Evolutionary conservation across 2,888 invertebrate genomes (phyloP).

Genomic region (Troglohyphantes excavatus): DNA sequence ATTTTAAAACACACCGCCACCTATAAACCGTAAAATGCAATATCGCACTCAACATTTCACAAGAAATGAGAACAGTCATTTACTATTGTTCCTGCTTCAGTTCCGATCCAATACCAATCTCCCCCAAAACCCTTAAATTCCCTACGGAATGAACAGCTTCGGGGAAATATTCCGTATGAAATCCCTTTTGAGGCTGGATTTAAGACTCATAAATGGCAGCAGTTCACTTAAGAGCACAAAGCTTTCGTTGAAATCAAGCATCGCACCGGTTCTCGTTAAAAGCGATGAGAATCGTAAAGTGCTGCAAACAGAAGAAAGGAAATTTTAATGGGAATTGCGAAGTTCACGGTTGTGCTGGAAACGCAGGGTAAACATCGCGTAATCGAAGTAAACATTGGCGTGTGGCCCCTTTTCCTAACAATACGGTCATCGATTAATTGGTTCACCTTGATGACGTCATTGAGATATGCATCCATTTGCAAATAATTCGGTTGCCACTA

Average conservation of each 20-base stretch:
- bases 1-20: too few relatives aligned
- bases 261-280: background rate
- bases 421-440: background rate
- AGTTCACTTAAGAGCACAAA: background rate
- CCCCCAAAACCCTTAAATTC: background rate
- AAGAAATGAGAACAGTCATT: too few relatives aligned
- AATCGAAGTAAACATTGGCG: background rate
- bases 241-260: background rate
- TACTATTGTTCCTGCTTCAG: too few relatives aligned
- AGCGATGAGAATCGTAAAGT: constrained; percentile 17
- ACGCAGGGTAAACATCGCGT: constrained; percentile 16
- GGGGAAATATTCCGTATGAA: background rate
- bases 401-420: background rate
- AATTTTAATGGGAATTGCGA: background rate
- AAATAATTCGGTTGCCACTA: background rate
- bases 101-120: background rate
- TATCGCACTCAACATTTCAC: too few relatives aligned
- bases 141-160: background rate
- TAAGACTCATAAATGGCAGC: background rate
- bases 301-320: background rate
- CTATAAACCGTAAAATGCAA: too few relatives aligned
- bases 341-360: constrained; percentile 27
- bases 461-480: background rate
- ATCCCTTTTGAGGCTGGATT: background rate
- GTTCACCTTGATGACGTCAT: background rate